Evolutionary conservation across 2,113 vertebrate species (phyloP).

Genomic region (Calypte anna): DNA sequence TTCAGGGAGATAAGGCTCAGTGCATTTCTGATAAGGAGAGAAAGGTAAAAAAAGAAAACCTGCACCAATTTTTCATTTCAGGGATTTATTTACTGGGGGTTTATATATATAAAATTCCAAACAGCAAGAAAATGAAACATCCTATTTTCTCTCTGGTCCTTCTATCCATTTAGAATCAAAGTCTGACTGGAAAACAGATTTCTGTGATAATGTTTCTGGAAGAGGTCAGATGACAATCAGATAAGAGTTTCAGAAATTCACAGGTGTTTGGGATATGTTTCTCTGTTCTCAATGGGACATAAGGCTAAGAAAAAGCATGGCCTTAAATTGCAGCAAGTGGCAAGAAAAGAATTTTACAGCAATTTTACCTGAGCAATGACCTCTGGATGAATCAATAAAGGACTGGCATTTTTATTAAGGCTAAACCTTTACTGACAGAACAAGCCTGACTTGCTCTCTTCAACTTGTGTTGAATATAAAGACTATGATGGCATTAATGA

Average conservation of each 20-base stretch:
- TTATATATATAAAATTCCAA: not conserved
- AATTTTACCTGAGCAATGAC: not conserved
- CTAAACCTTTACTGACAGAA: not conserved
- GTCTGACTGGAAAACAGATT: not conserved
- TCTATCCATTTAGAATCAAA: not conserved
- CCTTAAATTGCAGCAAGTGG: not conserved
- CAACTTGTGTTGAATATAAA: not conserved
- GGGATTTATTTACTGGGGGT: slow-evolving; percentile 2
- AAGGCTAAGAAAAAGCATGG: not conserved
- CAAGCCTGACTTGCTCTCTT: not conserved
- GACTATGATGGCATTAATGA: not conserved
- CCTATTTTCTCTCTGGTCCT: not conserved
- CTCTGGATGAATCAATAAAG: not conserved
- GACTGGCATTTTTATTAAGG: not conserved
- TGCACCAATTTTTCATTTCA: slow-evolving; percentile 66
- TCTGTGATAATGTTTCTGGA: slow-evolving; percentile 31
- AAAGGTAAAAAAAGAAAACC: slow-evolving; percentile 55
- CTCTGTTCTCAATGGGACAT: not conserved
- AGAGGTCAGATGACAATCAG: slow-evolving; percentile 50
- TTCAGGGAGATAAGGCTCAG: slow-evolving; percentile 57
- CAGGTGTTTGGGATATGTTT: not conserved
- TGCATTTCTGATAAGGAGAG: slow-evolving; percentile 64
- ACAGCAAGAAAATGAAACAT: not conserved
- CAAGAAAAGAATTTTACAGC: not conserved
- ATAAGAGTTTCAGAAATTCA: slow-evolving; percentile 9